phyloP scores from a whole-genome alignment of 2,888 invertebrate genomes.

The Hirtodrosophila histrioides region DNA sequence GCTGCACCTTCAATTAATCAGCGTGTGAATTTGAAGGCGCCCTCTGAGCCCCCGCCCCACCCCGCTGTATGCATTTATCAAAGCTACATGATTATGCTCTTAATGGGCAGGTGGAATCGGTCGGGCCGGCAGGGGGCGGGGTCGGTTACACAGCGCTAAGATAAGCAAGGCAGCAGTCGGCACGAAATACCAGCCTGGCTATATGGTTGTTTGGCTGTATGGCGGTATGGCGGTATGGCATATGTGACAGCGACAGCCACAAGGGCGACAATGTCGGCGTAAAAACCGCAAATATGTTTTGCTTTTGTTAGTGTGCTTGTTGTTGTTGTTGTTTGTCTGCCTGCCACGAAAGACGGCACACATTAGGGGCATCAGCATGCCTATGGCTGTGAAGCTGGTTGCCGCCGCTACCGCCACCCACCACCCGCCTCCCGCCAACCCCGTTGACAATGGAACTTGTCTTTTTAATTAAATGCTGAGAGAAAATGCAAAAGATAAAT shows the following conservation, averaged over 20 bases:
- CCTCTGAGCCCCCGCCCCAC: slow-evolving; percentile 2
- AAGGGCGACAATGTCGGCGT: slow-evolving; percentile 70
- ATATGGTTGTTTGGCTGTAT: slow-evolving; percentile 3
- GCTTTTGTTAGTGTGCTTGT: slow-evolving; percentile 27
- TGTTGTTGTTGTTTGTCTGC: slow-evolving; percentile 38
- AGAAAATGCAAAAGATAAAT: slow-evolving; percentile 80
- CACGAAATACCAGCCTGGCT: slow-evolving; percentile 15
- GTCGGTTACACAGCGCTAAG: slow-evolving; percentile 1
- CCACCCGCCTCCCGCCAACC: slow-evolving; percentile 21
- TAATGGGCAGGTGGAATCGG: slow-evolving; percentile 68
- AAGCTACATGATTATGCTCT: slow-evolving; percentile 76
- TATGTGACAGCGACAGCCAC: slow-evolving; percentile 75
- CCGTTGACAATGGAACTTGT: slow-evolving; percentile 78
- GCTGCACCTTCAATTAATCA: slow-evolving; percentile 75
- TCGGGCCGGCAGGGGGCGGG: neutral
- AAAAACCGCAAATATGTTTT: slow-evolving; percentile 79
- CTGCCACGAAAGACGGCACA: slow-evolving; percentile 43
- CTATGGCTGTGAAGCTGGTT: slow-evolving; percentile 21
- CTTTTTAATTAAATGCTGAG: slow-evolving; percentile 80
- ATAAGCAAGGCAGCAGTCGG: slow-evolving; percentile 23
- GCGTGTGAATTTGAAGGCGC: slow-evolving; percentile 54
- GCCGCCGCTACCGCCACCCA: neutral
- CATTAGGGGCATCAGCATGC: slow-evolving; percentile 41
- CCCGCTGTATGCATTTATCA: slow-evolving; percentile 68
- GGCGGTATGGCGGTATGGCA: slow-evolving; percentile 32